Percentiles rank a stretch among this genome's conserved stretches.
Evolutionary conservation across 1,140 invertebrate genomes (phyloP).

Genomic region (Nixonia krombeini): DNA sequence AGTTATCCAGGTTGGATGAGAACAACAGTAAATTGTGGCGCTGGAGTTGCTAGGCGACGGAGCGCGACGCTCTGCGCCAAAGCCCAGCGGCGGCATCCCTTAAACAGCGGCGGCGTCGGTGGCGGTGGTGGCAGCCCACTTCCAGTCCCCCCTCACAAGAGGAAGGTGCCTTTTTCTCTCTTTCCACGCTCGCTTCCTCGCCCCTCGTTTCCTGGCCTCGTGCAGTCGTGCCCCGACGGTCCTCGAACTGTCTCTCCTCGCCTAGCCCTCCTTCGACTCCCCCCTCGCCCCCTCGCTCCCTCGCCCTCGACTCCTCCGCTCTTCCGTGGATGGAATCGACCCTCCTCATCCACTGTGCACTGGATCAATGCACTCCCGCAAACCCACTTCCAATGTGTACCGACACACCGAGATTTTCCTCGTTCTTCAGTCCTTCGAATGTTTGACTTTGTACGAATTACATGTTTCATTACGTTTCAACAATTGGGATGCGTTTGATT

Average conservation of each 20-base stretch:
- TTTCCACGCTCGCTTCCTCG: slow-evolving; percentile 3
- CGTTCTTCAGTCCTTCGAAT: no score
- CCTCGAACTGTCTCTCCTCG: slow-evolving; percentile 17
- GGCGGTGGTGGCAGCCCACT: no score
- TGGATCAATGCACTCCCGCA: slow-evolving; percentile 37
- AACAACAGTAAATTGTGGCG: slow-evolving; percentile 27
- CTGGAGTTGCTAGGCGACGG: slow-evolving; percentile 46
- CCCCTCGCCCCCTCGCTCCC: slow-evolving; percentile 11
- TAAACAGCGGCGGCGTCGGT: slow-evolving; percentile 20
- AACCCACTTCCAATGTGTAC: slow-evolving; percentile 26
- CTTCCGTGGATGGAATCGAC: slow-evolving; percentile 10
- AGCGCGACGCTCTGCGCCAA: no score
- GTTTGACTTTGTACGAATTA: not conserved
- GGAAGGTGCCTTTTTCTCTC: slow-evolving; percentile 18
- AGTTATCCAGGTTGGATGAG: slow-evolving; percentile 1
- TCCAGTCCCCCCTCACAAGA: slow-evolving; percentile 10
- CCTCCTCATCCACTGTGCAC: slow-evolving; percentile 12
- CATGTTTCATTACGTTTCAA: not conserved
- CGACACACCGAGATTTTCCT: slow-evolving; percentile 3
- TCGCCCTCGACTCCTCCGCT: slow-evolving; percentile 14
- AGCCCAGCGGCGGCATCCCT: slow-evolving; percentile 25
- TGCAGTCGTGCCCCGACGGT: not conserved
- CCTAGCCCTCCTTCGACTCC: slow-evolving; percentile 20
- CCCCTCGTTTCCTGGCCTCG: no score
- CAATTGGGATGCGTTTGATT: no score